Conservation (phyloP, 1,140 invertebrate species). For the Drosophila watanabei region DNA sequence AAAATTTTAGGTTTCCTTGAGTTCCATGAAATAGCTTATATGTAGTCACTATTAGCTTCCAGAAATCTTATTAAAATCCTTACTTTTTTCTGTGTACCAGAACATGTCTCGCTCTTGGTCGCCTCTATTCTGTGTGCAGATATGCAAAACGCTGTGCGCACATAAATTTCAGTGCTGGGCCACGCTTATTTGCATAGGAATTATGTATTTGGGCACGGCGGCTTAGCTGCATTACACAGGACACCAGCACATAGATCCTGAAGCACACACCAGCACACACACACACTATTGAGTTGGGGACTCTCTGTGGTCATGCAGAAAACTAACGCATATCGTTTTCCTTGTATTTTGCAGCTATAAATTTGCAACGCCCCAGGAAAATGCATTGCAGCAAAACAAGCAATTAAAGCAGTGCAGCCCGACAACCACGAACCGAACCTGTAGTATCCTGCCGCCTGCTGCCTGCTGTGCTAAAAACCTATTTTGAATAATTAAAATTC, state of each 20-base stretch:
- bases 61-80: no score
- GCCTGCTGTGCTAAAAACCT: constrained; percentile 74
- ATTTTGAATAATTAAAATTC: constrained; percentile 83
- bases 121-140: constrained; percentile 53
- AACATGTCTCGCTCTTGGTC: constrained; percentile 33
- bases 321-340: constrained; percentile 79
- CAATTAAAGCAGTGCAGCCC: constrained; percentile 67
- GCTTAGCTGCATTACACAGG: constrained; percentile 79
- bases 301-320: constrained; percentile 73
- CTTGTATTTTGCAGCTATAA: constrained; percentile 82
- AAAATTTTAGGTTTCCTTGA: background rate
- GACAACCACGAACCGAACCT: constrained; percentile 14
- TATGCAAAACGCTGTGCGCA: constrained; percentile 78
- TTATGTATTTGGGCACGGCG: constrained; percentile 81
- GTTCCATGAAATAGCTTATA: background rate
- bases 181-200: constrained; percentile 82
- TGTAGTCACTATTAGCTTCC: no score
- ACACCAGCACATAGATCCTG: constrained; percentile 44
- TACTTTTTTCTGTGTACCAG: constrained; percentile 14
- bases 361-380: constrained; percentile 76
- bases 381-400: constrained; percentile 83
- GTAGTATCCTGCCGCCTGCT: constrained; percentile 16
- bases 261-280: constrained; percentile 22
- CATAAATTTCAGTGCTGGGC: constrained; percentile 76
- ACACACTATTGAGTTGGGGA: constrained; percentile 5